Conservation (phyloP, 1,140 invertebrate species). For the Anadara kagoshimensis region DNA sequence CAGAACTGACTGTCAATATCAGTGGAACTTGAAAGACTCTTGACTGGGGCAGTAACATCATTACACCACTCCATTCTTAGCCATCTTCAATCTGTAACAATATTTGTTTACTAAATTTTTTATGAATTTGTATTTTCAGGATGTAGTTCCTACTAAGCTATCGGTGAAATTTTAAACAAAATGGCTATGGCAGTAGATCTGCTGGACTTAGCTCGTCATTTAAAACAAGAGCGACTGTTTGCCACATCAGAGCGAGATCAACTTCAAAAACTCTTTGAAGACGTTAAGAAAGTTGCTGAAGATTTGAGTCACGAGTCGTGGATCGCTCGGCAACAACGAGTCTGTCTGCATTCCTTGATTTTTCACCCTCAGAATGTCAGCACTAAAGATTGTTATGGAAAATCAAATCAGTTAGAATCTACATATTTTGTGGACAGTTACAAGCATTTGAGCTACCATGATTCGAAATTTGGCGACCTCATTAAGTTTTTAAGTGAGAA, state of each 20-base stretch:
- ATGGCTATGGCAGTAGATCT: constrained; percentile 75
- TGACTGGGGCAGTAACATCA: too few relatives aligned
- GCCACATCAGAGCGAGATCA: constrained; percentile 82
- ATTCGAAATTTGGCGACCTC: constrained; percentile 86
- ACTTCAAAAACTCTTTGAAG: constrained; percentile 83
- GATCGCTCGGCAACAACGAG: constrained; percentile 90
- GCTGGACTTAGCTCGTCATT: constrained; percentile 81
- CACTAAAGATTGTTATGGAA: constrained; percentile 75
- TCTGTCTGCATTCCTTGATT: constrained; percentile 88
- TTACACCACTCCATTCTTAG: too few relatives aligned
- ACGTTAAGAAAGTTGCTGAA: constrained; percentile 79
- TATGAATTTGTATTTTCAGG: too few relatives aligned
- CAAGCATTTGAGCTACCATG: constrained; percentile 81
- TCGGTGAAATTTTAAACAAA: background rate
- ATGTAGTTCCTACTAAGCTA: too few relatives aligned
- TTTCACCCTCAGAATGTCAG: constrained; percentile 77
- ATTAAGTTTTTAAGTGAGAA: constrained; percentile 84
- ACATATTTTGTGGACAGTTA: constrained; percentile 91
- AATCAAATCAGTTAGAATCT: constrained; percentile 85
- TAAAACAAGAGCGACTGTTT: constrained; percentile 84
- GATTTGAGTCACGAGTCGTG: constrained; percentile 87
- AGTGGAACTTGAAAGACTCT: too few relatives aligned
- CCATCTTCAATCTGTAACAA: too few relatives aligned
- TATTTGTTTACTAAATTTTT: too few relatives aligned
- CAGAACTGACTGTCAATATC: too few relatives aligned